phyloP scores from a whole-genome alignment of 2,888 invertebrate genomes.

The Buathra laborator region DNA sequence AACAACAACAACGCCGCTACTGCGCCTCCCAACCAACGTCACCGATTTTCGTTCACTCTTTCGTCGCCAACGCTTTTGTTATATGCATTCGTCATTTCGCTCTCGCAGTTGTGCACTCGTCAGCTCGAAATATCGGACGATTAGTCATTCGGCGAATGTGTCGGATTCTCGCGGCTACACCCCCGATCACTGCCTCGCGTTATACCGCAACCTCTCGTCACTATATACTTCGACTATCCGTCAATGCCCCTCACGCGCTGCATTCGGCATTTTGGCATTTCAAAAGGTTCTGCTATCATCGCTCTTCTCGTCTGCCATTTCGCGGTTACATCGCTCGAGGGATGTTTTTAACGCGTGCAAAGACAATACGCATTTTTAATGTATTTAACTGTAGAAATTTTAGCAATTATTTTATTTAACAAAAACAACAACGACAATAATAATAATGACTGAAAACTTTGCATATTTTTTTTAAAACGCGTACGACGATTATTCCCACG shows the following conservation, averaged over 20 bases:
- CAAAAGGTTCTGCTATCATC: background rate
- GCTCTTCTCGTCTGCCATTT: background rate
- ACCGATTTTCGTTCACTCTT: conserved; percentile 13
- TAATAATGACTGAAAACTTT: too few species aligned
- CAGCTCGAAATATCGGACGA: conserved; percentile 62
- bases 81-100: background rate
- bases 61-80: background rate
- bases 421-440: too few species aligned
- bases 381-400: too few species aligned
- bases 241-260: background rate
- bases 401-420: too few species aligned
- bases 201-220: conserved; percentile 7
- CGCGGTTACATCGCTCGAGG: background rate
- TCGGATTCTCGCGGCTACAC: conserved; percentile 52
- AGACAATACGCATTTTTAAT: too few species aligned
- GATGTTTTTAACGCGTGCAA: too few species aligned
- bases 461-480: too few species aligned
- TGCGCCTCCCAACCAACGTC: background rate
- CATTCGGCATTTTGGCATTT: conserved; percentile 36
- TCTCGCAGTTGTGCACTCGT: conserved; percentile 34
- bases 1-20: background rate
- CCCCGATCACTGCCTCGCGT: conserved; percentile 44
- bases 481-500: too few species aligned
- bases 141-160: conserved; percentile 66
- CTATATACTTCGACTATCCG: conserved; percentile 9